Percentiles rank a stretch among this genome's conserved stretches.
Evolutionary conservation across 2,797 vertebrate genomes (phyloP).

Genomic region (Sebastes hubbsi): DNA sequence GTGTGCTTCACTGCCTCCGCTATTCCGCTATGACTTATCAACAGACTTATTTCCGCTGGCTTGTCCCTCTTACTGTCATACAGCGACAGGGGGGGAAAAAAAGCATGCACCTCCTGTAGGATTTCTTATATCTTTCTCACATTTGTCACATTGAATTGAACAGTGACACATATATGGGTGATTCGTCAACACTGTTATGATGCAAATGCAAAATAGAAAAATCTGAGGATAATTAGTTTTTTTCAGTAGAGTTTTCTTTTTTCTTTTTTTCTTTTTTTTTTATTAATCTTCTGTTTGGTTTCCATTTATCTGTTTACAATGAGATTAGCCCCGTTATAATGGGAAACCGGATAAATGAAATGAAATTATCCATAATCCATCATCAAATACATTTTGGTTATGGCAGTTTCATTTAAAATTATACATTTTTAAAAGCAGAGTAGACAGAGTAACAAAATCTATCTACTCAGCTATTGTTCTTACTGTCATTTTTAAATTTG

Average conservation of each 20-base stretch:
- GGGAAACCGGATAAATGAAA: background rate
- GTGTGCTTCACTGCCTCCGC: constrained; percentile 60
- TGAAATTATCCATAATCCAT: background rate
- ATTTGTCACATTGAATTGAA: constrained; percentile 10
- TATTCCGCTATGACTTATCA: constrained; percentile 62
- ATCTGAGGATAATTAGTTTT: background rate
- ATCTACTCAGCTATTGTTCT: background rate
- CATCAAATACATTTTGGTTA: background rate
- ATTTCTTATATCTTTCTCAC: constrained; percentile 14
- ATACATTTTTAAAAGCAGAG: background rate
- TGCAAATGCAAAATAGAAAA: constrained; percentile 8
- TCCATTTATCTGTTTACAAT: background rate
- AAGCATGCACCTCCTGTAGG: constrained; percentile 18
- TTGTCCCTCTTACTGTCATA: constrained; percentile 57
- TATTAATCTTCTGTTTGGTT: background rate
- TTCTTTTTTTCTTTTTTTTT: background rate
- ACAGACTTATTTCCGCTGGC: constrained; percentile 66
- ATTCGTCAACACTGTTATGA: background rate
- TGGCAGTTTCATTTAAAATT: background rate
- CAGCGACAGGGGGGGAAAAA: constrained; percentile 4
- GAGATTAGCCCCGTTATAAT: background rate
- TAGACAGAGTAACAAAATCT: background rate
- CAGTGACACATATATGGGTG: background rate
- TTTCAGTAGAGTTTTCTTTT: background rate
- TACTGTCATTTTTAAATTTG: background rate